Evolutionary conservation across 2,113 vertebrate species (phyloP), one percentile per base, ranked within the genome.

Genomic region (Typhlomys cinereus): DNA sequence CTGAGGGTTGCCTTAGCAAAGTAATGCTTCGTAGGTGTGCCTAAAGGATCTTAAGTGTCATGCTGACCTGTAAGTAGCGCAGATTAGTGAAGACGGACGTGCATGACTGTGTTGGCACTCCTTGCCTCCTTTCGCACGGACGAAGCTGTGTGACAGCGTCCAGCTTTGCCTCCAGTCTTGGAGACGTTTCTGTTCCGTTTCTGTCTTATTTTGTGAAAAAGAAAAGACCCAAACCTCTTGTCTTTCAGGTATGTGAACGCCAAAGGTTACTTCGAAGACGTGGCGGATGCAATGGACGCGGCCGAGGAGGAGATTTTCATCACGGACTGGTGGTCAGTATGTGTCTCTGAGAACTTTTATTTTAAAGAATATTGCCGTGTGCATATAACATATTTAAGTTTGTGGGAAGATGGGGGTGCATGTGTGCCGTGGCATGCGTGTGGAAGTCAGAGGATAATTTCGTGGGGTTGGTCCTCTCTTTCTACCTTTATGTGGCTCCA

Each of bases 291-390:
- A 48, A 98, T 99, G 93, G 99, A 99, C 96, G 98, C 98, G 13
- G 99, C 99, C 10, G 98, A 97, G 82, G 99, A 99, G 83, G 99
- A 99, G 92, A 99, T 99, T 96, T 99, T 99, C 97, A 99, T 99
- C 98, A 99, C 99, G 2, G 99, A 99, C 94, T 99, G 99, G 99
- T 99, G 99, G 99, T 99, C 96, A 39, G 99, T 98, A 97, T 96
- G 92, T 80, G 2, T 17, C 1, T 1, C 0, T 46, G 71, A 94
- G 85, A 89, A 34, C 93, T 64, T 93, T 95, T 57, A 1, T 29
- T 39, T 92, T 15, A 12, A 94, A 95, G 95, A 9, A 82, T 1
- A 0, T n/a, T n/a, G n/a, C n/a, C n/a, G n/a, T n/a, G n/a, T n/a
- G n/a, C n/a, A n/a, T n/a, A n/a, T n/a, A n/a, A n/a, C n/a, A n/a